These are phyloP conservation scores for Hemichromis elongatus DNA, from an alignment of 2,113 vertebrate species.

Conservation along the genomic window DNA sequence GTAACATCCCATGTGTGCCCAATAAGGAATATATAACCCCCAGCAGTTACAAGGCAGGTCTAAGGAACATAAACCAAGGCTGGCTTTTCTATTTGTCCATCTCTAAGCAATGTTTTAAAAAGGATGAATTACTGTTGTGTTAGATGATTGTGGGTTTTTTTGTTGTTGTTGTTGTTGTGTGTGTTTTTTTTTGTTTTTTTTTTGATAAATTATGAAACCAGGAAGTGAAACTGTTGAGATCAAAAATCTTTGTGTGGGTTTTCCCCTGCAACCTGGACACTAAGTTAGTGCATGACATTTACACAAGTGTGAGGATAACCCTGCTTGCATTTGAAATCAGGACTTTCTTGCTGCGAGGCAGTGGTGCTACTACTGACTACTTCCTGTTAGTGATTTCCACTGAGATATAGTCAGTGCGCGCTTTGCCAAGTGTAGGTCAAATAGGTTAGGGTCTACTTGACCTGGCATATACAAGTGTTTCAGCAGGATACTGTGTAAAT, in stretches of 20 bases:
- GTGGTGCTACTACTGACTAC: neutral
- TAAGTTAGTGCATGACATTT: neutral
- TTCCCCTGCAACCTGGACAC: neutral
- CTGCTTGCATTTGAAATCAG: neutral
- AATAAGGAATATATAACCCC: neutral
- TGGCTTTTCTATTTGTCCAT: neutral
- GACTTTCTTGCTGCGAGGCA: neutral
- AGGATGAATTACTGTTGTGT: neutral
- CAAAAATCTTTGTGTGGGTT: neutral
- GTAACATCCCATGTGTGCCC: neutral
- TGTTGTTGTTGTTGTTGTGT: accelerated
- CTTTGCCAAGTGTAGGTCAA: constrained; percentile 15
- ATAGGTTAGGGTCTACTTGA: constrained; percentile 24
- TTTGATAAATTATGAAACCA: neutral
- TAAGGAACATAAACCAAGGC: neutral
- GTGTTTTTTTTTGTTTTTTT: accelerated
- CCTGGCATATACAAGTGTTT: constrained; percentile 8
- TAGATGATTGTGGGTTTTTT: neutral
- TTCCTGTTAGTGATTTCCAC: neutral
- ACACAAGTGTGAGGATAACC: neutral
- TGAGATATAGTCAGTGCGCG: neutral
- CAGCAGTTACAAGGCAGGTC: neutral
- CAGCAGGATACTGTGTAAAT: neutral
- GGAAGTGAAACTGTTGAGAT: neutral
- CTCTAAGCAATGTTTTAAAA: neutral